Percentiles rank a stretch among this genome's conserved stretches.
Evolutionary conservation across 1,140 invertebrate species (phyloP).

Genomic region (Bombus confusus): DNA sequence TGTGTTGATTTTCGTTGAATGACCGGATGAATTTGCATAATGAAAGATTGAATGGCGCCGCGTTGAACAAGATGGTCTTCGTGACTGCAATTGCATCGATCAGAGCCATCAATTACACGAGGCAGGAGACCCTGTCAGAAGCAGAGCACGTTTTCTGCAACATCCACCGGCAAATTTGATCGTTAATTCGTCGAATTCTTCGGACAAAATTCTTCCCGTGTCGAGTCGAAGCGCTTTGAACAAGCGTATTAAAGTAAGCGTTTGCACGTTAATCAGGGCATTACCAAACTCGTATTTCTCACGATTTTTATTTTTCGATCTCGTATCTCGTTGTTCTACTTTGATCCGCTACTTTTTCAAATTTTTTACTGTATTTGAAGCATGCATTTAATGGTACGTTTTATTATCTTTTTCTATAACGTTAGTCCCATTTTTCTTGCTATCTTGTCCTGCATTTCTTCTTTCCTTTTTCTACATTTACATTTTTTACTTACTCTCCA

Average conservation of each 20-base stretch:
- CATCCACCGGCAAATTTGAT: background rate
- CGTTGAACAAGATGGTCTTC: conserved; percentile 5
- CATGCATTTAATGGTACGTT: background rate
- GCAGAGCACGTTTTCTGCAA: conserved; percentile 20
- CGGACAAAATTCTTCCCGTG: background rate
- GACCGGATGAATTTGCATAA: background rate
- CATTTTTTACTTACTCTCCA: background rate
- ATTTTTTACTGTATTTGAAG: no score
- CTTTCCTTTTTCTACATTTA: background rate
- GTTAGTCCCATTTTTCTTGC: background rate
- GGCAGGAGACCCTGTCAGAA: conserved; percentile 12
- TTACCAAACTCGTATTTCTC: background rate
- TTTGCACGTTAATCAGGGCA: background rate
- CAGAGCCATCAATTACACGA: conserved; percentile 36
- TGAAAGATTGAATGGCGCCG: conserved; percentile 1
- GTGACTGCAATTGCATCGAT: conserved; percentile 40
- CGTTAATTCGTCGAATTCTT: conserved; percentile 17
- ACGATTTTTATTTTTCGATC: background rate
- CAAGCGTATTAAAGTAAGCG: no score
- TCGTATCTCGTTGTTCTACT: no score
- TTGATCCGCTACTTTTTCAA: background rate
- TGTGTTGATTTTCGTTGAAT: background rate
- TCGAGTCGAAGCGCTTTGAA: no score
- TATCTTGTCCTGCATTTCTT: background rate
- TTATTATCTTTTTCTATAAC: background rate